These are phyloP conservation scores for Pseudomyrmex flavicornis DNA, from an alignment of 1,140 invertebrate species.

Conservation along the genomic window DNA sequence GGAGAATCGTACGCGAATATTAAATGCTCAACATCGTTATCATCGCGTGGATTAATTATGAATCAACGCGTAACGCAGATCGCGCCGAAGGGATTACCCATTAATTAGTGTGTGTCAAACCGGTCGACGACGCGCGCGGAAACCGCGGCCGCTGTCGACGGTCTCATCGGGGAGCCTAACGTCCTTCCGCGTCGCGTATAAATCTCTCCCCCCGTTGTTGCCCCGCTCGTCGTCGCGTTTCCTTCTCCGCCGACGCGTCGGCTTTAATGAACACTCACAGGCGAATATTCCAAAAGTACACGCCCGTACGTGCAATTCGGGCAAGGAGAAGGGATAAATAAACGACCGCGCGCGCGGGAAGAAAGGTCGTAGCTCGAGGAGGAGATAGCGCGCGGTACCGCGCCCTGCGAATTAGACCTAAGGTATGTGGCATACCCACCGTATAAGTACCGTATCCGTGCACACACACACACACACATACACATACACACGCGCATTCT, in stretches of 20 bases:
- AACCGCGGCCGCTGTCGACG: slow-evolving; percentile 23
- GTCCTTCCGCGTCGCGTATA: slow-evolving; percentile 43
- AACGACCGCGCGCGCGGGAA: slow-evolving; percentile 65
- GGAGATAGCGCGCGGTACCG: slow-evolving; percentile 67
- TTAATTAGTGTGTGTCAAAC: slow-evolving; percentile 58
- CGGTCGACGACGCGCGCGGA: slow-evolving; percentile 48
- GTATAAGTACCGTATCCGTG: slow-evolving; percentile 23
- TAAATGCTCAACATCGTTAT: slow-evolving; percentile 45
- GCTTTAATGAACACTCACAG: slow-evolving; percentile 73
- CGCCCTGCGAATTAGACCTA: slow-evolving; percentile 72
- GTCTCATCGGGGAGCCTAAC: slow-evolving; percentile 16
- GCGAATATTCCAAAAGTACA: slow-evolving; percentile 53
- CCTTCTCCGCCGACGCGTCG: slow-evolving; percentile 41
- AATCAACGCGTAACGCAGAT: slow-evolving; percentile 53
- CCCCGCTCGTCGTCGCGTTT: slow-evolving; percentile 48
- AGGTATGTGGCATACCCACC: slow-evolving; percentile 66
- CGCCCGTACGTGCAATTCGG: slow-evolving; percentile 63
- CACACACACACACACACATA: neutral
- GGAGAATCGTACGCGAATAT: slow-evolving; percentile 34
- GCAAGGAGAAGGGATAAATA: slow-evolving; percentile 66
- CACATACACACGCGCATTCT: neutral
- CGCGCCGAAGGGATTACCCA: neutral
- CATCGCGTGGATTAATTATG: slow-evolving; percentile 51
- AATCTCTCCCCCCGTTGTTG: slow-evolving; percentile 22
- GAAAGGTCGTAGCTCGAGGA: slow-evolving; percentile 68